Evolutionary conservation across 2,113 vertebrate species (phyloP).

Genomic region (Malaclemys terrapin): DNA sequence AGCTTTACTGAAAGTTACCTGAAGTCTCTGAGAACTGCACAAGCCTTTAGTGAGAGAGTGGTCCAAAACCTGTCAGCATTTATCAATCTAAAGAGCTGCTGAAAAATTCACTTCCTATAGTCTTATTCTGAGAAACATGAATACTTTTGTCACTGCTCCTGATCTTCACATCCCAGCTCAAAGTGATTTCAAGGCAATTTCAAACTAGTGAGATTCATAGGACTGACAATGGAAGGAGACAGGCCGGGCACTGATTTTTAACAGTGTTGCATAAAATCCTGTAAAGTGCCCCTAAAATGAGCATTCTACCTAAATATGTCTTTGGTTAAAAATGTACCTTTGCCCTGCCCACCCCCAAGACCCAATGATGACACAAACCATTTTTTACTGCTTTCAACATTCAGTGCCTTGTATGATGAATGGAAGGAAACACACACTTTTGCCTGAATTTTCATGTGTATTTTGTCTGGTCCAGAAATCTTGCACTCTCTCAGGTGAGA

Average conservation of each 20-base stretch:
- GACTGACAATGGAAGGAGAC: not conserved
- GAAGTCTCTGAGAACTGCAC: slow-evolving; percentile 1
- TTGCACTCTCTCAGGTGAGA: not conserved
- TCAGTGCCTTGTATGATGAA: not conserved
- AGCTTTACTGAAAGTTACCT: not conserved
- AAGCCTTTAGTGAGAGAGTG: not conserved
- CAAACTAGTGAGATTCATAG: not conserved
- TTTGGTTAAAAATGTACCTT: slow-evolving; percentile 28
- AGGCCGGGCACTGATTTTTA: not conserved
- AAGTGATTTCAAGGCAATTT: slow-evolving; percentile 16
- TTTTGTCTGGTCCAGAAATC: slow-evolving; percentile 7
- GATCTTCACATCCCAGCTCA: not conserved
- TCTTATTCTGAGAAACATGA: slow-evolving; percentile 4
- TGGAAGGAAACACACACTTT: not conserved
- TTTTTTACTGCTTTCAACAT: not conserved
- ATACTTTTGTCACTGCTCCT: not conserved
- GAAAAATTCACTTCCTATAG: not conserved
- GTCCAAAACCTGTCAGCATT: no score
- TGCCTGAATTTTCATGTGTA: not conserved
- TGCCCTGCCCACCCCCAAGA: not conserved
- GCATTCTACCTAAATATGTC: not conserved
- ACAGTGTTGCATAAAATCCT: slow-evolving; percentile 12
- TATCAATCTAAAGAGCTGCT: not conserved
- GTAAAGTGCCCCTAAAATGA: slow-evolving; percentile 36
- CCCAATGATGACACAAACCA: not conserved